Evolutionary conservation across 2,797 vertebrate species (phyloP).

Genomic region (Carcharodon carcharias): DNA sequence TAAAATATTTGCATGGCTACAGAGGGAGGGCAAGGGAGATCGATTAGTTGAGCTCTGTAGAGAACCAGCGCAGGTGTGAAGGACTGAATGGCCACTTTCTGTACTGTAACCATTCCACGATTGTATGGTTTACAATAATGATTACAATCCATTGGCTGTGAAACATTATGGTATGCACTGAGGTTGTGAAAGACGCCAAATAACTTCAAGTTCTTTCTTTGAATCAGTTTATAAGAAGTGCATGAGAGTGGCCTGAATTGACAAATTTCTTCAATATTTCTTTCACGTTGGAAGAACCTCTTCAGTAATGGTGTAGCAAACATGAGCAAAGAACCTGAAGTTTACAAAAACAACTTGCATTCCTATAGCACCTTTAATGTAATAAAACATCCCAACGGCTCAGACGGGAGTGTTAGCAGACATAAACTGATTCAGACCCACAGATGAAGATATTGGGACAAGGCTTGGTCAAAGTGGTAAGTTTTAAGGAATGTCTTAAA

Average conservation of each 20-base stretch:
- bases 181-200: not conserved
- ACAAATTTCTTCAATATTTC: not conserved
- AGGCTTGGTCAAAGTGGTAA: not conserved
- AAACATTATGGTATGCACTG: not conserved
- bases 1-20: too few relatives aligned
- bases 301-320: not conserved
- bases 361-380: not conserved
- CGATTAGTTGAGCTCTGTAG: too few relatives aligned
- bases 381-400: not conserved
- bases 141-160: not conserved
- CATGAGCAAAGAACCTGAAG: not conserved
- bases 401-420: not conserved
- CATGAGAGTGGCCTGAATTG: not conserved
- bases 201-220: not conserved
- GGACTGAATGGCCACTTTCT: too few relatives aligned
- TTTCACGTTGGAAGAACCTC: not conserved
- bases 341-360: not conserved
- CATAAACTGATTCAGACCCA: not conserved
- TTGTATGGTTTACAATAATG: not conserved
- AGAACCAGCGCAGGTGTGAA: too few relatives aligned
- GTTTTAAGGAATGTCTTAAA: too few relatives aligned
- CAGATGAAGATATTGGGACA: not conserved
- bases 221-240: not conserved
- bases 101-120: too few relatives aligned
- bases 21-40: too few relatives aligned